Evolutionary conservation across 2,888 invertebrate genomes (phyloP).

Genomic region (Nebria salina): DNA sequence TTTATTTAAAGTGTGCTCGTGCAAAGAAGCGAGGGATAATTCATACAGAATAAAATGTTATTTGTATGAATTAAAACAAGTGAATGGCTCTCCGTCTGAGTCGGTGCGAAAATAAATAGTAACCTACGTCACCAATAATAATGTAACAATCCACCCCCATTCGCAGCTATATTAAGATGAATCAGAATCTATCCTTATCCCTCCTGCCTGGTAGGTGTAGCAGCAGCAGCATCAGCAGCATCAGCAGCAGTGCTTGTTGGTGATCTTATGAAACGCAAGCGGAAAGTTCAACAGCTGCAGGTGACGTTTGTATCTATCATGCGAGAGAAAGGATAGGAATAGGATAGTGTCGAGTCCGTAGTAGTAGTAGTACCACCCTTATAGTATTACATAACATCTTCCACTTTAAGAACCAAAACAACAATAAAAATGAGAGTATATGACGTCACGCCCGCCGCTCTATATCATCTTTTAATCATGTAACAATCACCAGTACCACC

Average conservation of each 20-base stretch:
- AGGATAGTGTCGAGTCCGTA: background rate
- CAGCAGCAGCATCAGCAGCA: too few relatives aligned
- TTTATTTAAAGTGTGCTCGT: slow-evolving; percentile 11
- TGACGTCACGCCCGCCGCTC: background rate
- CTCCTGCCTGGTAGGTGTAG: too few relatives aligned
- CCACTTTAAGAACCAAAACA: background rate
- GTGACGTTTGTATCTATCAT: background rate
- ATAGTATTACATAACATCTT: background rate
- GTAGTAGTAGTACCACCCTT: background rate
- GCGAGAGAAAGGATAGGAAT: background rate
- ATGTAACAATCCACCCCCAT: too few relatives aligned
- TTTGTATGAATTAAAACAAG: too few relatives aligned
- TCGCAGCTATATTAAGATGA: too few relatives aligned
- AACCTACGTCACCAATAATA: too few relatives aligned
- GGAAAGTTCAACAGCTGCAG: background rate
- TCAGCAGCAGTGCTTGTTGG: too few relatives aligned
- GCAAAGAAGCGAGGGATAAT: background rate
- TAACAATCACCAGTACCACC: background rate
- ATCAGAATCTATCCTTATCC: too few relatives aligned
- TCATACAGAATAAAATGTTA: too few relatives aligned
- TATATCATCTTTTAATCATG: background rate
- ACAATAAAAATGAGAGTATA: background rate
- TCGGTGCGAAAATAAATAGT: too few relatives aligned
- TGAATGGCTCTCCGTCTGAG: too few relatives aligned
- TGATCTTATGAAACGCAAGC: background rate